These are phyloP conservation scores for Cataglyphis cursor DNA, from an alignment of 2,888 invertebrate genomes.

Conservation along the genomic window DNA sequence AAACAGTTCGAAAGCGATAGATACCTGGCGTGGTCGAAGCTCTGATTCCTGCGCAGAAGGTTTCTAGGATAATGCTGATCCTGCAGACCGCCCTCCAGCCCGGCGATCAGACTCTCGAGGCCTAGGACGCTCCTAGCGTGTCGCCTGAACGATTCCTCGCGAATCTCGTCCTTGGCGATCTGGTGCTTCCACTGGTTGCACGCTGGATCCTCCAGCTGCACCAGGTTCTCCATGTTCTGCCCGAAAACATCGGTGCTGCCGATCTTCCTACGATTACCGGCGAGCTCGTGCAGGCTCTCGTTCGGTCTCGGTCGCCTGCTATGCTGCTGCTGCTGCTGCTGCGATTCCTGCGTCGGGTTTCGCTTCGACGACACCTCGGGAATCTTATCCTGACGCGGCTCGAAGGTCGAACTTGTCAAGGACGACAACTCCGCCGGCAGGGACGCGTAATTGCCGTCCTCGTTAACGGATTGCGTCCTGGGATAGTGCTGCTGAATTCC, in stretches of 20 bases:
- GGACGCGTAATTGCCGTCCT: constrained; percentile 81
- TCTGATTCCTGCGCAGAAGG: constrained; percentile 82
- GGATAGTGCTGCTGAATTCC: constrained; percentile 83
- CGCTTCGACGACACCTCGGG: constrained; percentile 61
- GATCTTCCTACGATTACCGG: constrained; percentile 77
- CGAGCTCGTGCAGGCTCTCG: constrained; percentile 82
- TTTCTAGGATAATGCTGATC: constrained; percentile 65
- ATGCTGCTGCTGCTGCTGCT: constrained; percentile 48
- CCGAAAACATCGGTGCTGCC: constrained; percentile 85
- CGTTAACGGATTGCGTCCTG: constrained; percentile 78
- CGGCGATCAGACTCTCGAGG: constrained; percentile 72
- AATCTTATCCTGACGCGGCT: constrained; percentile 72
- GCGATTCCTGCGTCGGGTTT: constrained; percentile 62
- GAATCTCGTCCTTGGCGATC: constrained; percentile 82
- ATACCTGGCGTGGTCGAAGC: constrained; percentile 82
- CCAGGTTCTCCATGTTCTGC: constrained; percentile 84
- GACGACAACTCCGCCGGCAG: constrained; percentile 82
- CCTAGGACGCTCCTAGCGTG: constrained; percentile 77
- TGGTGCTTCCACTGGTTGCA: constrained; percentile 75
- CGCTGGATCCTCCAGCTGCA: constrained; percentile 84
- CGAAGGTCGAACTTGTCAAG: constrained; percentile 82
- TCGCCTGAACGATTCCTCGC: constrained; percentile 79
- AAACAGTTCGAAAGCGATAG: constrained; percentile 63
- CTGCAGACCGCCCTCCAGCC: constrained; percentile 65
- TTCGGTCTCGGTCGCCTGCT: constrained; percentile 55